Evolutionary conservation across 1,140 invertebrate genomes (phyloP), one percentile per base, ranked within the genome.

Genomic region (Phymastichus coffea): DNA sequence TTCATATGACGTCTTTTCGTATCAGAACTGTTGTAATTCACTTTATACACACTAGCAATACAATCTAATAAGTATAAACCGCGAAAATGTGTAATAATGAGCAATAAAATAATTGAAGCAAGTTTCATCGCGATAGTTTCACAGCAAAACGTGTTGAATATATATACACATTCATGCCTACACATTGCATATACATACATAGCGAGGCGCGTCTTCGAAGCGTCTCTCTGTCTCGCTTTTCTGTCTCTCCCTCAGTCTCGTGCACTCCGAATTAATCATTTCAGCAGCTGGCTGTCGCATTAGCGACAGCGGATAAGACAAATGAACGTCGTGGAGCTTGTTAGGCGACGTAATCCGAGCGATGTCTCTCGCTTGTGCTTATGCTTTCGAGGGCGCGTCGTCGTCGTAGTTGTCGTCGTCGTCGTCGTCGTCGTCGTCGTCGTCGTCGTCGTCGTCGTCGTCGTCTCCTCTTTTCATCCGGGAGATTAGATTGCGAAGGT

Each of bases 331-430:
- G 74, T 72, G 72, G 66, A 77, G 78, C 77, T 77, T 77, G 75
- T 80, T 80, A 80, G 76, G 68, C n/a, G n/a, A 75, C 72, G 75
- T 78, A 79, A 77, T 79, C 76, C 70, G 73, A 76, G 74, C 74
- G 75, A 78, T 74, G 70, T 68, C 73, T 76, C 71, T 72, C 57
- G 64, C 57, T 66, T 66, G n/a, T n/a, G n/a, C n/a, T n/a, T n/a
- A n/a, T n/a, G n/a, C n/a, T n/a, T n/a, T n/a, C 28, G 28, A 6
- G 28, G 6, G 28, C 28, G 12, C 12, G 12, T 6, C 28, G 12
- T 6, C 28, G 28, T 30, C 28, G 6, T 12, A 64, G 61, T 68
- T 69, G 68, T 64, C 68, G 65, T 54, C 62, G 25, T 47, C 55
- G 52, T 28, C 56, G 54, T 49, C 44, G n/a, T n/a, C n/a, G n/a